Evolutionary conservation across 2,797 vertebrate genomes (phyloP), one percentile per base, ranked within the genome.

Genomic region (Cacajao melanocephalus): DNA sequence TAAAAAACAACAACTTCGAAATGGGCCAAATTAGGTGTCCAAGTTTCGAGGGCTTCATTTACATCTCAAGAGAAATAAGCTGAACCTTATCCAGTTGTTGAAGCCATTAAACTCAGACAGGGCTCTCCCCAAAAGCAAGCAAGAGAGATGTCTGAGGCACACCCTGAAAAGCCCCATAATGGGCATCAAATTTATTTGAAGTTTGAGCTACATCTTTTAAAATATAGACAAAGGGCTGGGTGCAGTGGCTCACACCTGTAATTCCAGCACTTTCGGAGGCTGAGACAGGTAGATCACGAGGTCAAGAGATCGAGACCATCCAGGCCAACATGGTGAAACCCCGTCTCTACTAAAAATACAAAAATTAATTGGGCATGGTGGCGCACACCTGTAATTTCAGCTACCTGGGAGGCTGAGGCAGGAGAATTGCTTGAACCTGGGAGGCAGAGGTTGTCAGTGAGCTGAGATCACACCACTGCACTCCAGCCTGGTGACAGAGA

Each of bases 131-230:
- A 12, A 67, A 76, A 80, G 57, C 17, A 48, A 58, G 26, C 75
- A 10, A 48, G 55, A 73, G 61, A 55, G 28, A 61, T n/a, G 33
- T 72, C 50, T 76, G 12, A 44, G 55, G 67, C 81, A 88, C 33
- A 81, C 41, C 73, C 73, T 46, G 7, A 48, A 79, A 28, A 19
- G 14, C 12, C 22, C 50, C 48, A 39, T 36, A 73, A 67, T 8
- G 50, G 39, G 30, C 33, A 83, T 41, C 33, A 79, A 33, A 81
- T 46, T 24, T 75, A 61, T 78, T 76, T 89, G 13, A 94, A 76
- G 22, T 89, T 30, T 72, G 79, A 76, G 93, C 64, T 91, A 13
- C n/a, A 78, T 86, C 30, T 88, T 94, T 92, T 48, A 57, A 87
- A 94, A 93, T 57, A 48, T 7, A 46, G 61, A n/a, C 61, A 67